Evolutionary conservation across 2,797 vertebrate species (phyloP).

Genomic region (Sebastes cheni): DNA sequence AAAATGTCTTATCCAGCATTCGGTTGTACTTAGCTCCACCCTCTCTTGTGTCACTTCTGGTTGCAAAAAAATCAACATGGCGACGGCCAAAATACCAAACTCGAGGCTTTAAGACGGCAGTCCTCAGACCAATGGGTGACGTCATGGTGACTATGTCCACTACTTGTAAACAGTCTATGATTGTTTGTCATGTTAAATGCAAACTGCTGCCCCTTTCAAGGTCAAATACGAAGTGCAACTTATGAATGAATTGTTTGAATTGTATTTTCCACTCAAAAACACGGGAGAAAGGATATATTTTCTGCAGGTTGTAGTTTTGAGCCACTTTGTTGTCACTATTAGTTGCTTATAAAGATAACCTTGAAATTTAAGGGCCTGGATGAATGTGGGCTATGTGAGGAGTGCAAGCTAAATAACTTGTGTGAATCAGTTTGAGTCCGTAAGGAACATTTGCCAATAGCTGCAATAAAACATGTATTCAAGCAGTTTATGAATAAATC

Average conservation of each 20-base stretch:
- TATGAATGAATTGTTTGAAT: background rate
- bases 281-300: background rate
- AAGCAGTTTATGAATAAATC: background rate
- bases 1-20: too few relatives aligned
- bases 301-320: background rate
- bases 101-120: too few relatives aligned
- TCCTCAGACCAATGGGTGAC: too few relatives aligned
- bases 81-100: too few relatives aligned
- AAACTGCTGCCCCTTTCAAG: background rate
- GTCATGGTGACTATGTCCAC: too few relatives aligned
- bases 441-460: background rate
- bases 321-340: background rate
- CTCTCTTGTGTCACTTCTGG: too few relatives aligned
- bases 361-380: background rate
- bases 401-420: background rate
- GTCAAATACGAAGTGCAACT: background rate
- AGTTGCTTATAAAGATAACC: background rate
- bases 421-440: background rate
- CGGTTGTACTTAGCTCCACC: too few relatives aligned
- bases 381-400: background rate
- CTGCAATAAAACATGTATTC: background rate
- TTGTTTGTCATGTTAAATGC: background rate
- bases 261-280: background rate
- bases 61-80: too few relatives aligned
- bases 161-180: too few relatives aligned